Evolutionary conservation across 2,888 invertebrate genomes (phyloP).

Genomic region (Entomobrya proxima): DNA sequence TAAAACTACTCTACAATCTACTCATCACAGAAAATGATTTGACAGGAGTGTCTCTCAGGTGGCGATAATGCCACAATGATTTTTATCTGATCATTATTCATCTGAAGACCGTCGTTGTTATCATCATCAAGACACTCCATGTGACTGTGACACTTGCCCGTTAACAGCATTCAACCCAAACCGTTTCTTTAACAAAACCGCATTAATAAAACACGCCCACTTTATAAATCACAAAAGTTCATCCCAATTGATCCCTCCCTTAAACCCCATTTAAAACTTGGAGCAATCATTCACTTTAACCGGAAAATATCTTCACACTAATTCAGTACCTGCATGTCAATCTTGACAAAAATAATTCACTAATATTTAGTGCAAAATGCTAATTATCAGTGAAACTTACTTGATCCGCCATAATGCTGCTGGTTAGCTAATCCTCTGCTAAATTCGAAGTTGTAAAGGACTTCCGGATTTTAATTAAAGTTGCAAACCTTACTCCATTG

Average conservation of each 20-base stretch:
- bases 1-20: not conserved
- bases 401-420: conserved; percentile 66
- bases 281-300: too few species aligned
- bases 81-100: conserved; percentile 73
- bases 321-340: too few species aligned
- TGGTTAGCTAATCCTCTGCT: not conserved
- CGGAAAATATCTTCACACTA: too few species aligned
- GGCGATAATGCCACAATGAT: conserved; percentile 21
- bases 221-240: not conserved
- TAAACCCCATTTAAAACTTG: too few species aligned
- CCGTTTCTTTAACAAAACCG: too few species aligned
- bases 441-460: not conserved
- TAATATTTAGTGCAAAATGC: too few species aligned
- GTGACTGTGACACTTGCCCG: not conserved
- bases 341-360: too few species aligned
- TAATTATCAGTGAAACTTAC: too few species aligned
- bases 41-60: conserved; percentile 50
- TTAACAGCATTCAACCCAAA: not conserved
- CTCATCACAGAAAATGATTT: not conserved
- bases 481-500: not conserved
- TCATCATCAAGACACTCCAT: conserved; percentile 78
- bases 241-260: too few species aligned
- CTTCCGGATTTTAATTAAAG: not conserved
- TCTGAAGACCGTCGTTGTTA: conserved; percentile 82
- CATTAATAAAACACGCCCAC: too few species aligned